phyloP scores from a whole-genome alignment of 2,888 invertebrate genomes.

The Pocota personata region DNA sequence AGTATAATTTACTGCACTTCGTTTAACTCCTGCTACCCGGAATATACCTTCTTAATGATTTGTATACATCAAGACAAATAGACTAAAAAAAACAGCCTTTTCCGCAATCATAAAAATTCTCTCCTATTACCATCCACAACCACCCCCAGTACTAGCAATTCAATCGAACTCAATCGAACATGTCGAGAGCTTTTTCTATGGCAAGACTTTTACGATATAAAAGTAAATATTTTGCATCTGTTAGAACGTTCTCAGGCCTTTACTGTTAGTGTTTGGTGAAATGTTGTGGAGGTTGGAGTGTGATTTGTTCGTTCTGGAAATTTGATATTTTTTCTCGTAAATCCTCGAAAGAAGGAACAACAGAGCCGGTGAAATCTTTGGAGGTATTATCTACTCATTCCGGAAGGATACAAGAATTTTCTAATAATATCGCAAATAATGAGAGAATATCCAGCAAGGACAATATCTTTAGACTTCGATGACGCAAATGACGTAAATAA shows the following conservation, averaged over 20 bases:
- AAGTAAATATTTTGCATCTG: background rate
- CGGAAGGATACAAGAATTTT: background rate
- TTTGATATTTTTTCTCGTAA: background rate
- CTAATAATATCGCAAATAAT: background rate
- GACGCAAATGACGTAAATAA: conserved; percentile 38
- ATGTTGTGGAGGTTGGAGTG: background rate
- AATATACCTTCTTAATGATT: background rate
- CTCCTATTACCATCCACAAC: background rate
- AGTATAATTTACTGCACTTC: background rate
- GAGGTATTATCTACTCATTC: background rate
- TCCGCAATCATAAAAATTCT: background rate
- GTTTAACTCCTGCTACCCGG: background rate
- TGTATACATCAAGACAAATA: background rate
- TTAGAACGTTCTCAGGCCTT: background rate
- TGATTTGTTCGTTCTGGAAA: background rate
- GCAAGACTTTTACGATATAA: conserved; percentile 8
- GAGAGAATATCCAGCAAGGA: background rate
- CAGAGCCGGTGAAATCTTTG: too few species aligned
- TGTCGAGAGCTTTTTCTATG: conserved; percentile 17
- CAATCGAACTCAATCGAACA: background rate
- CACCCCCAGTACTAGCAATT: background rate
- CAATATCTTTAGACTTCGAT: conserved; percentile 4
- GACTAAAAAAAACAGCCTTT: background rate
- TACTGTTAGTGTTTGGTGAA: background rate
- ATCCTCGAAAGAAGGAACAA: too few species aligned